Conservation (phyloP, 2,113 vertebrate species). For the Pionites leucogaster region DNA sequence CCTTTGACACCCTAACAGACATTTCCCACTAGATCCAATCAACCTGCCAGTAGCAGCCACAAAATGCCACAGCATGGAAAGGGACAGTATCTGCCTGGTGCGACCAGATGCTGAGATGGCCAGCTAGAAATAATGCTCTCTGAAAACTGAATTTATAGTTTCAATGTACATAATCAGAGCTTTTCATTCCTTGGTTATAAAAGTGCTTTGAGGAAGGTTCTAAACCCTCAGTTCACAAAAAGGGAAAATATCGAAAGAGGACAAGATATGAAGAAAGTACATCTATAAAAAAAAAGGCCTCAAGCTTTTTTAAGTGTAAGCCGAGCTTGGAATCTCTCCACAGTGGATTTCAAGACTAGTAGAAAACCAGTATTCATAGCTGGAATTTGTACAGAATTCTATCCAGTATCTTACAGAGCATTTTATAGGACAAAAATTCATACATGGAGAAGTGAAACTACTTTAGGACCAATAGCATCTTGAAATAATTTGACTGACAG, state of each 20-base stretch:
- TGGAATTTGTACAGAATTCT: neutral
- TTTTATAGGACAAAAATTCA: neutral
- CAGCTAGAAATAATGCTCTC: neutral
- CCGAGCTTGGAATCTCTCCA: conserved; percentile 33
- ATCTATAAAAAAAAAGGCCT: neutral
- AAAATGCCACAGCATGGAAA: neutral
- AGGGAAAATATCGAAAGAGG: conserved; percentile 22
- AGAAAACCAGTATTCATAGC: conserved; percentile 20
- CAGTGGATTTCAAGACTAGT: conserved; percentile 8
- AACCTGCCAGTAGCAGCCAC: neutral
- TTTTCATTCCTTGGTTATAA: conserved; percentile 25
- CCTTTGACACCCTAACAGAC: neutral
- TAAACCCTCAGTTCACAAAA: conserved; percentile 3
- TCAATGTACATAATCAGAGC: neutral
- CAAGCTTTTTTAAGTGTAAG: neutral
- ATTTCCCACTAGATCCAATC: neutral
- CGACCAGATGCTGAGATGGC: neutral
- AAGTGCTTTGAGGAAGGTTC: conserved; percentile 51
- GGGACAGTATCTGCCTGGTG: neutral
- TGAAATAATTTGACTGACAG: conserved; percentile 39
- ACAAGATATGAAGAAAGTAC: neutral
- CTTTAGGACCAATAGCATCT: conserved; percentile 27
- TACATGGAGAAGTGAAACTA: neutral
- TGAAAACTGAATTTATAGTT: neutral
- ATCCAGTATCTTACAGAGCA: neutral